Evolutionary conservation across 2,113 vertebrate genomes (phyloP).

Genomic region (Serilophus lunatus): DNA sequence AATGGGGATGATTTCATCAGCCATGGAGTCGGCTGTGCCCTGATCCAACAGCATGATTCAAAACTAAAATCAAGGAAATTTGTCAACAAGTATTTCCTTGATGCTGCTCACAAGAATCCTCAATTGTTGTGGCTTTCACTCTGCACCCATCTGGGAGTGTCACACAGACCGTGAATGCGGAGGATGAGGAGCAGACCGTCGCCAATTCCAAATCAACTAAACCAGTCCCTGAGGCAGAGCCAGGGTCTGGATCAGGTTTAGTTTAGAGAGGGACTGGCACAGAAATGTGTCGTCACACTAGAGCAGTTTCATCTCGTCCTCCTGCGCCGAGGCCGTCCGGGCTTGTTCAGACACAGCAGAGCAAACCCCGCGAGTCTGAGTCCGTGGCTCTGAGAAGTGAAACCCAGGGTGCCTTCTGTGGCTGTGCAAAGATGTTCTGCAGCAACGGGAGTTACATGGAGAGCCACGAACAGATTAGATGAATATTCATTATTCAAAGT

Average conservation of each 20-base stretch:
- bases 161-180: neutral
- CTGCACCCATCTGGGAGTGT: neutral
- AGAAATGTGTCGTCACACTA: neutral
- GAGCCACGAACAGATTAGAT: neutral
- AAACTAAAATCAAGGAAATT: constrained; percentile 33
- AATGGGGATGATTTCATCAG: constrained; percentile 33
- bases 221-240: neutral
- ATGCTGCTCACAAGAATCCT: constrained; percentile 21
- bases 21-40: constrained; percentile 6
- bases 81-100: constrained; percentile 56
- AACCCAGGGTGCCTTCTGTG: neutral
- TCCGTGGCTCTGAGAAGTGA: neutral
- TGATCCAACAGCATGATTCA: constrained; percentile 34
- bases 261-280: neutral
- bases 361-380: rapidly evolving
- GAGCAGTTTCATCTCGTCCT: neutral
- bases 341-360: neutral
- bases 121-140: constrained; percentile 17
- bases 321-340: neutral
- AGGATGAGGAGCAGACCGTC: neutral
- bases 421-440: neutral
- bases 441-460: neutral
- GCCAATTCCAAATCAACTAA: neutral
- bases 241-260: neutral
- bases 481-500: constrained; percentile 19